Evolutionary conservation across 1,140 invertebrate genomes (phyloP).

Genomic region (Diabrotica undecimpunctata): DNA sequence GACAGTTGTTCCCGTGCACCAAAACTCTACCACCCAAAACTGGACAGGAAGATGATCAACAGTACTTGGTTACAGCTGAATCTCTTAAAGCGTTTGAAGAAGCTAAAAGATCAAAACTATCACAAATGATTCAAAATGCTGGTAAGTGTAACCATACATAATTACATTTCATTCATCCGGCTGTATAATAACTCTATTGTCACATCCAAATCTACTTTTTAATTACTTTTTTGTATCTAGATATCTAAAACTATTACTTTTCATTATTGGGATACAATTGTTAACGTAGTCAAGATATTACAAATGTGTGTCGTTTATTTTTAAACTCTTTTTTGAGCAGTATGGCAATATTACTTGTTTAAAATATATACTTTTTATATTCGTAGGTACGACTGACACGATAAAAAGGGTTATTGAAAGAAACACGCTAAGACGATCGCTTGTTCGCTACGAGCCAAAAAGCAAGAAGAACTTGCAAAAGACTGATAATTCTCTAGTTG

Average conservation of each 20-base stretch:
- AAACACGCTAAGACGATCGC: slow-evolving; percentile 60
- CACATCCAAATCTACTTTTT: no score
- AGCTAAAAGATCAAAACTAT: slow-evolving; percentile 56
- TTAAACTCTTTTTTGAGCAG: no score
- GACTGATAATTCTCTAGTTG: slow-evolving; percentile 66
- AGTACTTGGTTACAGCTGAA: slow-evolving; percentile 62
- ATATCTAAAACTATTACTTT: no score
- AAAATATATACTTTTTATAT: background rate
- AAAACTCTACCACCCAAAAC: slow-evolving; percentile 27
- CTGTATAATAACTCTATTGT: no score
- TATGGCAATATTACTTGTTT: no score
- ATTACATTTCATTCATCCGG: no score
- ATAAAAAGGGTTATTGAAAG: slow-evolving; percentile 67
- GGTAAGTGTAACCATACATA: slow-evolving; percentile 9
- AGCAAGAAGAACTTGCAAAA: slow-evolving; percentile 53
- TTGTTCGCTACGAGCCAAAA: slow-evolving; percentile 55
- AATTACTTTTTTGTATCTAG: no score
- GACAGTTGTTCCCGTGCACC: slow-evolving; percentile 63
- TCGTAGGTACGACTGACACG: slow-evolving; percentile 53
- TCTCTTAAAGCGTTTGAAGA: slow-evolving; percentile 63
- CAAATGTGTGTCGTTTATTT: no score
- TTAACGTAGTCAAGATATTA: no score
- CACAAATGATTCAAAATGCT: slow-evolving; percentile 46
- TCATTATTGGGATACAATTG: no score
- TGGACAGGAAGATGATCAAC: slow-evolving; percentile 29